Base-by-base conservation (phyloP, 2,888 invertebrate genomes). In the Alviniconcha strummeri region DNA sequence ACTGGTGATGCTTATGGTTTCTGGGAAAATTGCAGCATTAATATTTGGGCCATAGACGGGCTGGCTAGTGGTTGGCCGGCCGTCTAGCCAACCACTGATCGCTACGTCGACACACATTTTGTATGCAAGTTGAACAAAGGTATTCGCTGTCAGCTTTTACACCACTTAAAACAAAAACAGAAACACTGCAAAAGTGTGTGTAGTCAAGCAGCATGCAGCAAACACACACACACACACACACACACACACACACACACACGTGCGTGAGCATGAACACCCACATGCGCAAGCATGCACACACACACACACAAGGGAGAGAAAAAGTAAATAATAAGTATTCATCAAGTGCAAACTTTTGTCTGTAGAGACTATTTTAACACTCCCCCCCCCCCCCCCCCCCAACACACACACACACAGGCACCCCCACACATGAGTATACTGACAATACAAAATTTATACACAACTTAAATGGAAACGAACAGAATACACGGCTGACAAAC, bases 201-300 rank as follows among this genome's bases (percentile, higher is more conserved):
- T 36, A 36, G 36, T 36, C 36, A 0, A 36, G 36, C 3, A 36
- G 36, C 3, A 36, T 36, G 60, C 8, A 13, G 60, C 69, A 17
- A 15, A 17, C n/a, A 69, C 69, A 69, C 69, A 69, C 69, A 69
- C 69, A 69, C 69, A 69, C 69, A 69, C n/a, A 69, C 69, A 69
- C 17, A 69, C 17, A 69, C 69, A 69, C 13, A 13, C 13, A 69
- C 69, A 1, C 69, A 69, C 69, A 69, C 6, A 69, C 69, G 17
- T 17, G 17, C 69, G 1, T n/a, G 17, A 0, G 17, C 69, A 69
- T 6, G 6, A 6, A 69, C 69, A 55, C 75, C 5, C 57, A 72
- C 72, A 36, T 36, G 13, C 3, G 9, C 19, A 36, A 7, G 15
- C 36, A 74, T 15, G 52, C 1, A 79, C 54, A 36, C 69, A 55